Evolutionary conservation across 2,797 vertebrate species (phyloP), one percentile per base, ranked within the genome.

Genomic region (Capromys pilorides): DNA sequence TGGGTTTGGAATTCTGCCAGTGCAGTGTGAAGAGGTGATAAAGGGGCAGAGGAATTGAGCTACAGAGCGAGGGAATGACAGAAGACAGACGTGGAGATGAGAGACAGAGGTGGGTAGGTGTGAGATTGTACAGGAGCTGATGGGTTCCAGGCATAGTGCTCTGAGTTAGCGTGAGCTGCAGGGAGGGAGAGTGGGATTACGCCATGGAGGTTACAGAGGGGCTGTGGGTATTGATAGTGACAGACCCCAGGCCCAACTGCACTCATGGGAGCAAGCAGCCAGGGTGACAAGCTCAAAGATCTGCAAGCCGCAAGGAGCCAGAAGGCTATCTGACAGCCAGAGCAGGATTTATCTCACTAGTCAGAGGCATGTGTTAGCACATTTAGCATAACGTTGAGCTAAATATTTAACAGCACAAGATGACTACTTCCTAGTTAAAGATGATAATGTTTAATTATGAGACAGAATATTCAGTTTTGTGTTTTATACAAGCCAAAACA

Each of bases 401-500:
- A 82, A 89, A 86, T 77, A 86, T 54, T 88, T 64, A 86, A 91
- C 16, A 88, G 79, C 13, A 3, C 57, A 62, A 79, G 59, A 41
- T 66, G 31, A 89, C 33, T 88, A 22, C 64, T 94, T 26, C 79
- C 41, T 89, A 62, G 77, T 79, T 86, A 45, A 78, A 73, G 62
- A 71, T 67, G 36, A 24, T 59, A 22, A 54, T 86, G 31, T 69
- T 90, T 93, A 75, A 88, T 71, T 36, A 86, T 16, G 61, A 64
- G 75, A 77, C 66, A 83, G 28, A 92, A 78, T 80, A 77, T 3
- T 87, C 66, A 54, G 41, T 66, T 89, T 22, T 66, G 5, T 19
- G 75, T 82, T 94, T 94, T 54, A 89, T 26, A 86, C 62, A 91
- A 22, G 13, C 62, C 57, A 41, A 90, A 92, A 92, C 59, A 51